Evolutionary conservation across 2,797 vertebrate species (phyloP), one percentile per base, ranked within the genome.

Genomic region (Lepidocolaptes lacrymiger): DNA sequence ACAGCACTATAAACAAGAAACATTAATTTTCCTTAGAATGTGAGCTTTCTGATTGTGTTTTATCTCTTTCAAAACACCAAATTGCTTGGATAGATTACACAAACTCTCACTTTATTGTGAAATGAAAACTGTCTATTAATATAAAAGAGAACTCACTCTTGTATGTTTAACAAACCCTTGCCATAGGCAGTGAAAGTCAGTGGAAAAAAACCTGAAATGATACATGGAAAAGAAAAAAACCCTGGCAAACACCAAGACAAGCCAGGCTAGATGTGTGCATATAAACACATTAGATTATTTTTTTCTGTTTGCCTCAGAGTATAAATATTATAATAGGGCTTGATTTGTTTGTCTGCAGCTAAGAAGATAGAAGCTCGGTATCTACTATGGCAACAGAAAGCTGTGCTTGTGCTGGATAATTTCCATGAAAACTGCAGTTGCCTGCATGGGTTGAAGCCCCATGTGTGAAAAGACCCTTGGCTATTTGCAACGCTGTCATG

Each of bases 351-450:
- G 27, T 89, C 72, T 83, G 62, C 58, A 82, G 28, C 82, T 64
- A 27, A 91, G 84, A 76, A 84, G 72, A 61, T 12, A 64, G 75
- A 77, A 72, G 24, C 54, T 89, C 69, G 43, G 56, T 79, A 51
- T 94, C 76, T 85, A 90, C 92, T 95, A 79, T 87, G 80, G 87
- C 48, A 95, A 91, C 84, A 82, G 87, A 79, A 94, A 71, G 58
- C 71, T 69, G 5, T 83, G 75, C 69, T 93, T 75, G 49, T 85
- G 56, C 46, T 93, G 91, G 68, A 83, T 88, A 72, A 84, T 91
- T 84, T 91, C 75, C 93, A 85, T 72, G 39, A 95, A 92, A 91
- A 76, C 34, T 64, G 74, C 63, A n/a, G 55, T 52, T 80, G 9
- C 61, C 41, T 77, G 28, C 75, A 30, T 3, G 10, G 26, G 74